Base-by-base conservation (phyloP, 53 echinoderm and acorn worm species). In the Holothuria leucospilota region DNA sequence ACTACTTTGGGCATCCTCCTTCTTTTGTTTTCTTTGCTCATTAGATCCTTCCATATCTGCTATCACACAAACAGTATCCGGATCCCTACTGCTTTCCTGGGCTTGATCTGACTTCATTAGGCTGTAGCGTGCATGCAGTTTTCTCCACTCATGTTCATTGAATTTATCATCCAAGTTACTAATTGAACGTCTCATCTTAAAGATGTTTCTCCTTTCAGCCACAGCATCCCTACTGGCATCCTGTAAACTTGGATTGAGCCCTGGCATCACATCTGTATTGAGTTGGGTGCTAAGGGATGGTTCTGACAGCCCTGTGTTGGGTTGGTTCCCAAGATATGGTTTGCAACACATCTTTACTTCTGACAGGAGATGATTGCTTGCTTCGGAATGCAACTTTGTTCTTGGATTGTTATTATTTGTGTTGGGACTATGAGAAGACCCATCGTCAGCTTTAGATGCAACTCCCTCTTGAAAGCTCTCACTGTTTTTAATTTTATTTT, bases 321-420 rank as follows among this genome's bases (percentile, higher is more conserved):
- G 56, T 18, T 16, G 18, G 56, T 12, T 56, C 3, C 18, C 15
- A 10, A 56, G 18, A 16, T 12, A 56, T 56, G 15, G 16, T 56
- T 10, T 15, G 56, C 14, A 16, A 15, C 15, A 56, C 16, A 56
- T 18, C 1, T 56, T 56, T 18, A 0, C 56, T 16, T 56, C 56
- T 16, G 56, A 18, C 1, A 4, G 18, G 16, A 16, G 56, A 56
- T 52, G 52, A 13, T 56, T 15, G 8, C 4, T 56, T 10, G 15
- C 56, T 16, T 56, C 16, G 1, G 18, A 56, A 18, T 56, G 56
- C 8, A 56, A 56, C 16, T 56, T 56, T 67, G 27, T 29, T 56
- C 80, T 59, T 27, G 80, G 62, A 61, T 80, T 80, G 62, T 80
- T 80, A 59, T 80, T 80, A 59, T 80, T 80, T 59, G 61, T 59